Evolutionary conservation across 1,140 invertebrate species (phyloP), one percentile per base, ranked within the genome.

Genomic region (Lordiphosa mommai): DNA sequence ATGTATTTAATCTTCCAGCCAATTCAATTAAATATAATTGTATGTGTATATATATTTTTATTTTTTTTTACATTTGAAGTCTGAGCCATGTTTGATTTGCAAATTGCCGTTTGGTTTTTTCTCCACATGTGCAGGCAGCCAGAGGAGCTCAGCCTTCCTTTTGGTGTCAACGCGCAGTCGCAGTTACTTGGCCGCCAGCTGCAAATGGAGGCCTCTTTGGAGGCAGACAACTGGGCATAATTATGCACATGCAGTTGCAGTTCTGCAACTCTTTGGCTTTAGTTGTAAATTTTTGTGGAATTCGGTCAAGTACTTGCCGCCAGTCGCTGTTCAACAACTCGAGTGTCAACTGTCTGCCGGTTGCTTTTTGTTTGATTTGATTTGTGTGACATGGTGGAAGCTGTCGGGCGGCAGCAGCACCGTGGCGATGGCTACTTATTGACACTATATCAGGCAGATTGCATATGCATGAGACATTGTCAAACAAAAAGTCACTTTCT

Each of bases 341-440:
- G 43, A 61, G 23, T 52, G 53, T 27, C 55, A 65, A 59, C 61
- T 41, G 34, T 43, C 60, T 58, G 65, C 20, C 48, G 47, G 20
- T 36, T 64, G 46, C 23, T 27, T 76, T 69, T 70, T 64, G 68
- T 82, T 76, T 56, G 66, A 56, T 74, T 63, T 80, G 76, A 80
- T 76, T 82, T 84, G 76, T 82, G 76, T 76, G 77, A 72, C 76
- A 82, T 76, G 76, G 1, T 76, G 67, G 72, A 77, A 77, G 72
- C 76, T 72, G 77, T 76, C 50, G 53, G 34, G 16, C 56, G 56
- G n/a, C n/a, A n/a, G n/a, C n/a, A n/a, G n/a, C n/a, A n/a, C n/a
- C n/a, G n/a, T n/a, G n/a, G n/a, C n/a, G n/a, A 23, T 55, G 30
- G 36, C 56, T 46, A 51, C 71, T 63, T 80, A 82, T 72, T 80